Conservation (phyloP, 2,888 invertebrate genomes). For the Osedax fenrisi region DNA sequence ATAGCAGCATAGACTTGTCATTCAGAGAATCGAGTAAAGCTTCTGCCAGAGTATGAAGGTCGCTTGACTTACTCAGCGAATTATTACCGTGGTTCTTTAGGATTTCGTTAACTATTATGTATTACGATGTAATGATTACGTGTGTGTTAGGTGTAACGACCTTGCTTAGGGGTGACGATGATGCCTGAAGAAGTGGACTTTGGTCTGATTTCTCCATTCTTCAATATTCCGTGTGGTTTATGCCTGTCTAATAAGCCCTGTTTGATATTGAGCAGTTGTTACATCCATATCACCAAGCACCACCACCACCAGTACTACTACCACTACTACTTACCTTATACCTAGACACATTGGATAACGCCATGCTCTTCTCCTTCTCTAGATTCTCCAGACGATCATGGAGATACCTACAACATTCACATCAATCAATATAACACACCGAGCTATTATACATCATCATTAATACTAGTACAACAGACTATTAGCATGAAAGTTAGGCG, state of each 20-base stretch:
- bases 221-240: constrained; percentile 62
- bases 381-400: constrained; percentile 68
- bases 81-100: not conserved
- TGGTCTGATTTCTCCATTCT: constrained; percentile 56
- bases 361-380: constrained; percentile 66
- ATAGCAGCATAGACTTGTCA: constrained; percentile 70
- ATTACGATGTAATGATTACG: not conserved
- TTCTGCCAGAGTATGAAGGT: constrained; percentile 65
- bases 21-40: constrained; percentile 71
- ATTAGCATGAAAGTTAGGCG: too few species aligned
- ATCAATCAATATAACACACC: not conserved
- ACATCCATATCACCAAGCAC: too few species aligned
- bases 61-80: constrained; percentile 53
- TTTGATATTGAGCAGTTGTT: too few species aligned
- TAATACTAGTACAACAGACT: too few species aligned
- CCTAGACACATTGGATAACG: constrained; percentile 58
- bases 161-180: constrained; percentile 70
- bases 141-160: constrained; percentile 49
- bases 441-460: too few species aligned
- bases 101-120: not conserved
- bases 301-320: too few species aligned
- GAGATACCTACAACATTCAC: constrained; percentile 52
- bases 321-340: too few species aligned
- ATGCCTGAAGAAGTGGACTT: constrained; percentile 53
- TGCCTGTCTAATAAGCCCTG: constrained; percentile 54